Evolutionary conservation across 2,113 vertebrate species (phyloP).

Genomic region (Macaca mulatta): DNA sequence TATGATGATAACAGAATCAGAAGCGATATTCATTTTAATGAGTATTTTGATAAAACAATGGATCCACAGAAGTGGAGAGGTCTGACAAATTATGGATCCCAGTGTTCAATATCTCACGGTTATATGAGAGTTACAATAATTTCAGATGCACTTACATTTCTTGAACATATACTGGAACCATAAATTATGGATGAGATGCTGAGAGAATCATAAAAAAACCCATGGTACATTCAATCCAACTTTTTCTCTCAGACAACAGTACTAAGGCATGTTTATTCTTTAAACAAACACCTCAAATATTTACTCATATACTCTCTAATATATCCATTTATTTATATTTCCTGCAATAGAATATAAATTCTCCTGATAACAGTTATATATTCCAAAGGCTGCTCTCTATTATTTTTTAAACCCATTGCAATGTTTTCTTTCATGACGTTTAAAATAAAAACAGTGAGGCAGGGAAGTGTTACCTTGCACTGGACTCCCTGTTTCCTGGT

Average conservation of each 20-base stretch:
- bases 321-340: neutral
- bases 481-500: neutral
- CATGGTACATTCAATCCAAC: neutral
- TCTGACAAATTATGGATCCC: neutral
- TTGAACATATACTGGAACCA: neutral
- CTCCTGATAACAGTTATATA: neutral
- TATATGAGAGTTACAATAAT: neutral
- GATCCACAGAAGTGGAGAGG: neutral
- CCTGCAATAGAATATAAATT: neutral
- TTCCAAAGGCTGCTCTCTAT: neutral
- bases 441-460: neutral
- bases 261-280: neutral
- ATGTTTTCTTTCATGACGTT: neutral
- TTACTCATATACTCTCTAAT: neutral
- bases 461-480: conserved; percentile 22
- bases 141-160: neutral
- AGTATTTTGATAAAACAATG: conserved; percentile 5
- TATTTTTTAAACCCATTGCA: conserved; percentile 23
- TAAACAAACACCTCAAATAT: conserved; percentile 13
- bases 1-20: neutral
- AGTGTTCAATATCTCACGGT: neutral
- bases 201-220: neutral
- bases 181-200: neutral
- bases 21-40: neutral
- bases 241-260: neutral